Evolutionary conservation across 1,140 invertebrate species (phyloP), one percentile per base, ranked within the genome.

Genomic region (Ylistrum balloti): DNA sequence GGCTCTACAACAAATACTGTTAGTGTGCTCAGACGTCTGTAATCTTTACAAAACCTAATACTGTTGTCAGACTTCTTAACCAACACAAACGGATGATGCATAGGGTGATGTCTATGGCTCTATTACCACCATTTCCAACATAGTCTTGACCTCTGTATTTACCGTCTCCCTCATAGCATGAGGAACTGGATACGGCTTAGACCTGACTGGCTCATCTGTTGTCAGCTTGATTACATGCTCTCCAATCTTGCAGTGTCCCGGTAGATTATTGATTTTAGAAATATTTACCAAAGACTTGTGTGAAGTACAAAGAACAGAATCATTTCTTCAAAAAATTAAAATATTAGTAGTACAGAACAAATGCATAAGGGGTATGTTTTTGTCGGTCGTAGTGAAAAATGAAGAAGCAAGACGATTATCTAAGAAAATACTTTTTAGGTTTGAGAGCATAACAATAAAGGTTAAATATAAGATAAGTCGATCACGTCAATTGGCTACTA

Each of bases 51-150:
- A 32, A 97, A 93, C 38, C 97, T 90, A 35, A 96, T 92, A 33
- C 93, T 91, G 28, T 96, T 96, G 92, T 97, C 93, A 0, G 93
- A 33, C 91, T 97, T 97, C 28, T 93, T 86, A 33, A 97, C 96
- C 7, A 95, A 94, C 0, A 97, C 97, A n/a, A n/a, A 97, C 91
- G 3, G 96, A 96, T 3, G 97, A 96, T 9, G 95, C 96, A 96
- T 96, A 97, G 48, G 96, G 91, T n/a, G 89, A 87, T 34, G 56
- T 56, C n/a, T 95, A 94, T 74, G 94, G 94, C 86, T 92, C 90
- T 48, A 96, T 96, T n/a, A 96, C 93, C 28, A 95, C 96, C 85
- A 95, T 90, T 28, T 91, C 48, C 35, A 95, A 93, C 85, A 97
- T 91, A 28, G 92, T 91, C 15, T 94, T 91, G 22, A 97, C 89